Evolutionary conservation across 2,888 invertebrate genomes (phyloP).

Genomic region (Eristalis arbustorum): DNA sequence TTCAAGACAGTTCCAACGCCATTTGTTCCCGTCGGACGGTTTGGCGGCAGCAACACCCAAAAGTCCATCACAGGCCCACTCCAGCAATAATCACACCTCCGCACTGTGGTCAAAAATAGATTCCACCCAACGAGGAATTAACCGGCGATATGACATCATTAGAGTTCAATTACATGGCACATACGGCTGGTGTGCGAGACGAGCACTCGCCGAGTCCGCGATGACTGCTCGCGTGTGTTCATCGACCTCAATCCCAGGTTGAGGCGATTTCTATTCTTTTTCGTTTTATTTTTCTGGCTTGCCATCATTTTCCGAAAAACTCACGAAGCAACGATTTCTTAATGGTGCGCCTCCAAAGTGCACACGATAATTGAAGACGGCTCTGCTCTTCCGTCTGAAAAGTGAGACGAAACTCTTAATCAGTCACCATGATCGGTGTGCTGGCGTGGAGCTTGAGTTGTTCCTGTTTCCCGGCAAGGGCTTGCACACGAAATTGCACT

Average conservation of each 20-base stretch:
- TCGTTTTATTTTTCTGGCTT: not conserved
- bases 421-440: not conserved
- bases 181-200: not conserved
- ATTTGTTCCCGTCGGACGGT: not conserved
- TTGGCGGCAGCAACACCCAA: not conserved
- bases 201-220: not conserved
- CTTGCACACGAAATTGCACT: not conserved
- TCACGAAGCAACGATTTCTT: constrained; percentile 20
- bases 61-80: not conserved
- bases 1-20: not conserved
- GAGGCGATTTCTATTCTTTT: constrained; percentile 14
- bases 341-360: constrained; percentile 30
- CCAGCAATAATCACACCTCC: constrained; percentile 33
- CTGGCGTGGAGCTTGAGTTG: not conserved
- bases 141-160: constrained; percentile 63
- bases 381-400: not conserved
- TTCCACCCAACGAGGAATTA: constrained; percentile 29
- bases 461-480: not conserved
- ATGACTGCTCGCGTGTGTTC: constrained; percentile 23
- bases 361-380: constrained; percentile 30
- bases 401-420: not conserved
- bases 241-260: constrained; percentile 41
- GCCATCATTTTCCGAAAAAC: not conserved
- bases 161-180: constrained; percentile 62
- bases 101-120: constrained; percentile 52